Evolutionary conservation across 2,888 invertebrate genomes (phyloP), one percentile per base, ranked within the genome.

Genomic region (Parnassius apollo): DNA sequence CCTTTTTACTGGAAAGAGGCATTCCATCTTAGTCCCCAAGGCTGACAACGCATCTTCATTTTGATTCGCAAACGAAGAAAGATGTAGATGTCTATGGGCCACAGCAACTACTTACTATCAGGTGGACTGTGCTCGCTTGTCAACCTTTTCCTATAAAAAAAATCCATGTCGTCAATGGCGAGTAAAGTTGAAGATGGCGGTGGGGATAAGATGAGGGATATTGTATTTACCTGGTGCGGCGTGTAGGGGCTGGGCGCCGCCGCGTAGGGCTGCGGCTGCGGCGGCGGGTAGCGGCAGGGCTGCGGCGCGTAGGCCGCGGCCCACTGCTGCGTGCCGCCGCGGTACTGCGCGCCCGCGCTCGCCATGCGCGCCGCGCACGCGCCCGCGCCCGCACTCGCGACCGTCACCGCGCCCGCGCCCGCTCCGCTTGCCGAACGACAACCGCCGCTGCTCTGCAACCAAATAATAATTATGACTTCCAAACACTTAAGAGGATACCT

Each of bases 271-370:
- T 63, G 63, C 60, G 88, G 85, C 85, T 89, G 90, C 69, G 91
- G 90, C 85, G 90, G 90, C 83, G 90, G 89, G 79, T 90, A 90
- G 85, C 90, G 90, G 84, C 90, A 90, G 79, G 90, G 90, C 80
- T 83, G 90, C 83, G 90, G 87, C 83, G 89, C 82, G 77, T 89
- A 91, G 45, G 90, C 88, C 81, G 91, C 81, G 69, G 88, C 83
- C 89, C 90, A 91, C 88, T 89, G 89, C 88, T 90, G 90, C 85
- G 84, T 77, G 73, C 88, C 88, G 82, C 91, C 90, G 88, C 90
- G 90, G 85, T 74, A 89, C 82, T 91, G 89, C 71, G 88, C 88
- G 82, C 90, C 89, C 72, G 92, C 87, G 92, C 92, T 86, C 88
- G 92, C 85, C 91, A 91, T 82, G 78, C 91, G 86, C 90, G 92